Base-by-base conservation (phyloP, 2,113 vertebrate genomes). In the Arvicanthis niloticus region DNA sequence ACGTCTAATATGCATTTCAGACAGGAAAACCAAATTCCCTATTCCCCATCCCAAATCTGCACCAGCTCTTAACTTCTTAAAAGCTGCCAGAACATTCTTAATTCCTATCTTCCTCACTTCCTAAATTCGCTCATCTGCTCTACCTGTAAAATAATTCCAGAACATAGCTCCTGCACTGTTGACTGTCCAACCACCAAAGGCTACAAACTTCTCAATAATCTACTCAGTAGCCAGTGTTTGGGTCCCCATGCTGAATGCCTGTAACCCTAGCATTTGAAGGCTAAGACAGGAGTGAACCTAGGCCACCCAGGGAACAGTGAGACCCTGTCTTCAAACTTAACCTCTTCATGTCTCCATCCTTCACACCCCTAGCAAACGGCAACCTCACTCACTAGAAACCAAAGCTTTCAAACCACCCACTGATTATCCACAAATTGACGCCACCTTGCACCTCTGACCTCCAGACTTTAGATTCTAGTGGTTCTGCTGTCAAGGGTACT, bases 121-220 rank as follows among this genome's bases (percentile, higher is more conserved):
- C 22, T 56, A 3, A 60, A 62, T 80, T 26, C 12, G 34, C 70
- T 62, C 22, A 37, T 95, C 85, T n/a, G 24, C 19, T 91, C 9
- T 29, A 60, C 29, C 34, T 96, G 91, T 73, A 77, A n/a, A 91
- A 60, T 88, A 76, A 67, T 84, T 90, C 40, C 21, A 75, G 70
- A 60, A 53, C 12, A 58, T 73, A 13, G 81, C 24, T 68, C 73
- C 58, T 21, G 12, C 65, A 67, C 82, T 42, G 24, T 37, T 26
- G 48, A 40, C 42, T 5, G 21, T 89, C 93, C 40, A 56, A 34
- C 51, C 65, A 68, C 31, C 84, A 78, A 45, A 86, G 86, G 40
- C 77, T 17, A 73, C 48, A 37, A 21, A 56, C 68, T 2, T 75
- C 45, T 26, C 3, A n/a, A 8, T 17, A 24, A 40, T 80, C 80